A percentile compares a stretch with the other conserved stretches of the same genome.
Evolutionary conservation across 2,888 invertebrate genomes (phyloP).

Genomic region (Abrostola tripartita): DNA sequence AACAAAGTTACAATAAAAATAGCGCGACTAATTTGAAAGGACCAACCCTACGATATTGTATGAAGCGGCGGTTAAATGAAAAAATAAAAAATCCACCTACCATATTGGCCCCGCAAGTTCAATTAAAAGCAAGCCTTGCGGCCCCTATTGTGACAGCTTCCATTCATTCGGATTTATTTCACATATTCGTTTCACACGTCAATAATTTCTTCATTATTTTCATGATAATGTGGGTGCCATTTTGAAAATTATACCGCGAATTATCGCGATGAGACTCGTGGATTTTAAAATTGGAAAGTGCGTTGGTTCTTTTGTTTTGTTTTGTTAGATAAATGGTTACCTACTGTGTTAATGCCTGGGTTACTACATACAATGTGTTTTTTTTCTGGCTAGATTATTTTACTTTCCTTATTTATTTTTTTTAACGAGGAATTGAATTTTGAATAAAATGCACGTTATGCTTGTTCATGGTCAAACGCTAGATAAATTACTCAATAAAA

Average conservation of each 20-base stretch:
- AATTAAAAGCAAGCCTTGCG: slow-evolving; percentile 58
- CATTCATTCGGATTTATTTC: slow-evolving; percentile 76
- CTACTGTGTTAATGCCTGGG: background rate
- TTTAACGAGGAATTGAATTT: too few species aligned
- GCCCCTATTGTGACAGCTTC: slow-evolving; percentile 74
- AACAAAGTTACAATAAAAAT: too few species aligned
- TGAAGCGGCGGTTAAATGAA: slow-evolving; percentile 74
- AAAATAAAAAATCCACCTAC: slow-evolving; percentile 75
- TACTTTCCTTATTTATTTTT: too few species aligned
- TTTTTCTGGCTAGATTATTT: background rate
- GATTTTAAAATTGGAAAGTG: slow-evolving; percentile 36
- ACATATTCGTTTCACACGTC: slow-evolving; percentile 76
- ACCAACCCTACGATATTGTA: slow-evolving; percentile 69
- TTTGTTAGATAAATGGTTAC: background rate
- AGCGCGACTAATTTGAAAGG: background rate
- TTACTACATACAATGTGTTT: too few species aligned
- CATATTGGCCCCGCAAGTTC: slow-evolving; percentile 84
- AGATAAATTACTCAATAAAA: too few species aligned
- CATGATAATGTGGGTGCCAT: slow-evolving; percentile 47
- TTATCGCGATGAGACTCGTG: slow-evolving; percentile 28
- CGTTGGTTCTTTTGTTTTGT: slow-evolving; percentile 30
- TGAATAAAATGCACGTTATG: too few species aligned
- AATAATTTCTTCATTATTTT: slow-evolving; percentile 72
- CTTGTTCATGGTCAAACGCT: too few species aligned
- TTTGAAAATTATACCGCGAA: slow-evolving; percentile 43